A percentile compares a stretch with the other conserved stretches of the same genome.
phyloP scores from a whole-genome alignment of 2,113 vertebrate species.

The Tor tambroides region DNA sequence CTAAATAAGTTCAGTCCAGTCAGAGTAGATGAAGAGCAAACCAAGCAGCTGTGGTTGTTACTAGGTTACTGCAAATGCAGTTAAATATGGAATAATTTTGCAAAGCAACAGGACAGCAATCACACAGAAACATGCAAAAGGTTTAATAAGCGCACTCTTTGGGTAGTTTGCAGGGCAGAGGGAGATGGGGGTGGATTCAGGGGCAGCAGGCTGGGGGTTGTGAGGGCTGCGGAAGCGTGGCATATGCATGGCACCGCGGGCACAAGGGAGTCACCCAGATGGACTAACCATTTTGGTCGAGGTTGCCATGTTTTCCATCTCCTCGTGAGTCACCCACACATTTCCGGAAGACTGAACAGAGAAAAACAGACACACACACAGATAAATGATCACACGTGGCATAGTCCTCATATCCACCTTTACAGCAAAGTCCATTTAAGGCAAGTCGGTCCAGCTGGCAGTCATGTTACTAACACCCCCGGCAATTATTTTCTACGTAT shows the following conservation, averaged over 20 bases:
- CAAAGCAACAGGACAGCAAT: not conserved
- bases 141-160: slow-evolving; percentile 38
- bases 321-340: slow-evolving; percentile 98
- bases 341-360: slow-evolving; percentile 93
- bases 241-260: slow-evolving; percentile 63
- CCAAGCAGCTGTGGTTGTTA: not conserved
- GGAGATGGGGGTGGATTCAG: slow-evolving; percentile 42
- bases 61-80: not conserved
- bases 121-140: slow-evolving; percentile 36
- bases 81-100: slow-evolving; percentile 6
- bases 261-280: slow-evolving; percentile 70
- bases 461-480: not conserved
- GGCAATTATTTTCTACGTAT: not conserved
- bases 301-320: slow-evolving; percentile 96
- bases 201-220: slow-evolving; percentile 16
- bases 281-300: slow-evolving; percentile 94
- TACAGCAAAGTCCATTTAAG: not conserved
- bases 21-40: not conserved
- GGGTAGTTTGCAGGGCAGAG: slow-evolving; percentile 38
- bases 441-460: not conserved
- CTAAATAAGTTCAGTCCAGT: slow-evolving; percentile 22
- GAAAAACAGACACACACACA: slow-evolving; percentile 57
- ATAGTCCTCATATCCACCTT: not conserved
- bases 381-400: slow-evolving; percentile 8
- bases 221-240: slow-evolving; percentile 48